Evolutionary conservation across 2,888 invertebrate genomes (phyloP), one percentile per base, ranked within the genome.

Genomic region (Melieria picta): DNA sequence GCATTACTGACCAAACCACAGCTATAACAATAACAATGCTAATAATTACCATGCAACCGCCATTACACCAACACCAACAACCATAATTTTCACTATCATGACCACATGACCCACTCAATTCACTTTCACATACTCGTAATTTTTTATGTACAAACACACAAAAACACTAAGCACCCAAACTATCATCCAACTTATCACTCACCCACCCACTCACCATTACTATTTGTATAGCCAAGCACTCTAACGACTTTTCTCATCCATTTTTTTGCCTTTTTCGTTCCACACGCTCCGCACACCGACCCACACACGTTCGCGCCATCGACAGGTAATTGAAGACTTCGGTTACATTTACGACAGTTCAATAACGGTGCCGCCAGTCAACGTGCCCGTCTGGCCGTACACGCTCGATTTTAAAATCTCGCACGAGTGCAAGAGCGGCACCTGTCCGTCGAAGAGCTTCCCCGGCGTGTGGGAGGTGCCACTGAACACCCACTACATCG

Each of bases 401-500:
- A 97, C 97, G 0, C 89, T 98, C 58, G 97, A 97, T 87, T 96
- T 93, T 88, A 95, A 95, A 88, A 95, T 96, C 80, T 93, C 96
- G 2, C 96, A 96, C 83, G 96, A 96, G 86, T 96, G 96, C 88
- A 95, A 96, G 87, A 92, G 95, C 60, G 95, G 94, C 71, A 95
- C 95, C n/a, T 97, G 96, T 77, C 96, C 96, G 0, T 92, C 93
- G 1, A 94, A 93, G 86, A 92, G 93, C 3, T 96, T 96, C 89
- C 94, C 94, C 85, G 96, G 95, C 91, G 90, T 96, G n/a, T 96
- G 96, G 96, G 95, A 96, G 88, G 91, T 97, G 50, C 96, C 96
- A 2, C 88, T 97, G 82, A 97, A 96, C 84, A 93, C 95, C 58
- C 96, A 96, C 86, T 95, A 93, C 84, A 92, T 96, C 4, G 94